Percentiles rank a stretch among this genome's conserved stretches.
Conservation (phyloP, 2,888 invertebrate genomes). For the Xylota segnis region DNA sequence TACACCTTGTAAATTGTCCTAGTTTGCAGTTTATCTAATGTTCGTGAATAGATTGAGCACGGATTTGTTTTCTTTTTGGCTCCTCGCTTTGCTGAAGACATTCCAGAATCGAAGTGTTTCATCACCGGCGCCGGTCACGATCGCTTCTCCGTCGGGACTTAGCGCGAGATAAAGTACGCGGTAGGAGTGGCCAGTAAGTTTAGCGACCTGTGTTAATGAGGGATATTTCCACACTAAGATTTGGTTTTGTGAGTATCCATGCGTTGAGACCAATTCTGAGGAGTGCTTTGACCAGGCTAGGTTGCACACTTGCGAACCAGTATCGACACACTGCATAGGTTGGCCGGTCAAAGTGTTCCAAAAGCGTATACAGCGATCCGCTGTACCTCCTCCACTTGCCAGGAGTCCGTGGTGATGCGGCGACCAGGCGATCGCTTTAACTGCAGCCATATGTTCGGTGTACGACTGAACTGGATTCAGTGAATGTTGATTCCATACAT, state of each 20-base stretch:
- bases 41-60: constrained; percentile 96
- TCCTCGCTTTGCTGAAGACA: constrained; percentile 98
- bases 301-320: constrained; percentile 99
- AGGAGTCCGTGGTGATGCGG: constrained; percentile 98
- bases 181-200: constrained; percentile 98
- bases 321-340: constrained; percentile 99
- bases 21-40: constrained; percentile 87
- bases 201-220: constrained; percentile 97
- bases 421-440: constrained; percentile 99
- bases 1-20: constrained; percentile 55
- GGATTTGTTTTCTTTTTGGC: constrained; percentile 96
- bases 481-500: constrained; percentile 91
- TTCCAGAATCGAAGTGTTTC: constrained; percentile 99
- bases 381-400: constrained; percentile 99
- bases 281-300: constrained; percentile 99
- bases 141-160: constrained; percentile 99
- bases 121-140: constrained; percentile 99
- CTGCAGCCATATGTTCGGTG: constrained; percentile 97
- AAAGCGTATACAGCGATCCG: constrained; percentile 97
- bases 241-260: constrained; percentile 99
- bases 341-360: constrained; percentile 99
- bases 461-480: constrained; percentile 97
- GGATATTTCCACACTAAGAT: constrained; percentile 99
- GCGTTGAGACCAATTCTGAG: constrained; percentile 98
- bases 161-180: constrained; percentile 97